A percentile compares a stretch with the other conserved stretches of the same genome.
Evolutionary conservation across 2,113 vertebrate genomes (phyloP).

Genomic region (Phrynosoma platyrhinos): DNA sequence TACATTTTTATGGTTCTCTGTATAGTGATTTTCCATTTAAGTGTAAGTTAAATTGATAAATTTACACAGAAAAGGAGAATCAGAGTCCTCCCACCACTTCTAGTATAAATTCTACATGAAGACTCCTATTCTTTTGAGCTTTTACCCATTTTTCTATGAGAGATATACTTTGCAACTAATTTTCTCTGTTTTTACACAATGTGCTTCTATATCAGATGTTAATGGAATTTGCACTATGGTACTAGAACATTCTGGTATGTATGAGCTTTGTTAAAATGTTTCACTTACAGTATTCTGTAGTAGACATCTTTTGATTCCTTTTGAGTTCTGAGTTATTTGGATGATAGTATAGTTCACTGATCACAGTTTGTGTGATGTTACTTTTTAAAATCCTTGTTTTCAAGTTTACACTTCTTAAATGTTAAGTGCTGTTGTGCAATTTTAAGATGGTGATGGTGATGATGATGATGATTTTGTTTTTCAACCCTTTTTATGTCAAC

Average conservation of each 20-base stretch:
- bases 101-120: constrained; percentile 76
- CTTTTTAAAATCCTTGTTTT: not conserved
- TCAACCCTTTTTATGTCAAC: too few species aligned
- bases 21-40: constrained; percentile 80
- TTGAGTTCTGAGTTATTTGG: constrained; percentile 2
- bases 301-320: not conserved
- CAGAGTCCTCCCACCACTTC: constrained; percentile 69
- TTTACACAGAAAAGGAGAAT: constrained; percentile 71
- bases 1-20: constrained; percentile 77
- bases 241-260: not conserved
- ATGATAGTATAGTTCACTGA: not conserved
- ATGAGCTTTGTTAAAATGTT: not conserved
- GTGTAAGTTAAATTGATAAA: constrained; percentile 79
- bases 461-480: too few species aligned
- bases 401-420: too few species aligned
- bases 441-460: too few species aligned
- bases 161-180: constrained; percentile 69
- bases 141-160: constrained; percentile 61
- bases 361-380: not conserved
- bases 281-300: not conserved
- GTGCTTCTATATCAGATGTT: constrained; percentile 64
- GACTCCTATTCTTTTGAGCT: constrained; percentile 66
- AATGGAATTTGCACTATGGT: constrained; percentile 12
- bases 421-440: too few species aligned
- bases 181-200: constrained; percentile 54